These are phyloP conservation scores for Epinotia brunnichana DNA, from an alignment of 2,888 invertebrate species.

Conservation along the genomic window DNA sequence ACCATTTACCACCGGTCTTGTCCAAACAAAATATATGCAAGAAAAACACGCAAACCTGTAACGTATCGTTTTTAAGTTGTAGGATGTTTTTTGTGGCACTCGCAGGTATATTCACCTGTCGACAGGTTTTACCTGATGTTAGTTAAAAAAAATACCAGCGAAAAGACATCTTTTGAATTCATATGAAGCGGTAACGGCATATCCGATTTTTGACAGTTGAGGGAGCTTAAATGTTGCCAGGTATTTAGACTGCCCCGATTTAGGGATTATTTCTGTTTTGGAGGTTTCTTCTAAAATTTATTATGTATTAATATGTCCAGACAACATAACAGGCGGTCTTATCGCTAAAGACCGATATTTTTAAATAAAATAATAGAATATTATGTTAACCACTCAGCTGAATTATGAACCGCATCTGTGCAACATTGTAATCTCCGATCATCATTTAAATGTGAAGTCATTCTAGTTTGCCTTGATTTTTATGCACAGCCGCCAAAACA, in stretches of 20 bases:
- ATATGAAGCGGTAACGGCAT: neutral
- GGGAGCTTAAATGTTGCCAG: slow-evolving; percentile 23
- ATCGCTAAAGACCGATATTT: too few relatives aligned
- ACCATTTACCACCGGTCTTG: too few relatives aligned
- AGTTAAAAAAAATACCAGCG: slow-evolving; percentile 2
- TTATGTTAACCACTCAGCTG: neutral
- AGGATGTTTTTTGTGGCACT: slow-evolving; percentile 17
- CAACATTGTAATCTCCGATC: slow-evolving; percentile 6
- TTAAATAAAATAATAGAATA: too few relatives aligned
- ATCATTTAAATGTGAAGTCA: slow-evolving; percentile 29
- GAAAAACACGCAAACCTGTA: neutral
- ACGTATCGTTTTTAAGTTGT: slow-evolving; percentile 2
- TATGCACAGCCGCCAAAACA: slow-evolving; percentile 33
- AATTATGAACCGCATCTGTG: neutral
- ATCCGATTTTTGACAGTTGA: slow-evolving; percentile 6
- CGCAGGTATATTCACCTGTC: slow-evolving; percentile 27
- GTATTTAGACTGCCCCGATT: neutral
- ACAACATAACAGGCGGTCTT: too few relatives aligned
- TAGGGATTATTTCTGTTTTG: neutral
- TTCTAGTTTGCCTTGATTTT: slow-evolving; percentile 38
- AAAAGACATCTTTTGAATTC: slow-evolving; percentile 15
- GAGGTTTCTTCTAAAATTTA: too few relatives aligned
- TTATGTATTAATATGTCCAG: too few relatives aligned
- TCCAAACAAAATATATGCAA: neutral
- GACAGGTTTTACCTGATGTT: slow-evolving; percentile 3